A percentile compares a stretch with the other conserved stretches of the same genome.
Evolutionary conservation across 1,140 invertebrate species (phyloP).

Genomic region (Gonatopus flavifemur): DNA sequence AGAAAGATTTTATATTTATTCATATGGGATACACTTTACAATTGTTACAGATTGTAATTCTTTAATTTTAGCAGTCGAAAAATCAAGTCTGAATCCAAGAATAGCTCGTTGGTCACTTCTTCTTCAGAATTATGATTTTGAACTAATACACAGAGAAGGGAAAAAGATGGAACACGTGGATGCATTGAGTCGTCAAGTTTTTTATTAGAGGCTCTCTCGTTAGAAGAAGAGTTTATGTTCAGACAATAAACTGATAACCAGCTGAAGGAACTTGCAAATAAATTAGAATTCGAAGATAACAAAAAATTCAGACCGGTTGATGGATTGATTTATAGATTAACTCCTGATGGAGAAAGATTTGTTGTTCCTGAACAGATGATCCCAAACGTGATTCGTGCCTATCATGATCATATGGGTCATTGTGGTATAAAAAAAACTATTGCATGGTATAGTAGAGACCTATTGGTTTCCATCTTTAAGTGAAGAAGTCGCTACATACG

Average conservation of each 20-base stretch:
- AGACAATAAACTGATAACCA: neutral
- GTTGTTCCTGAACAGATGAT: neutral
- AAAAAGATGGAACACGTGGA: slow-evolving; percentile 24
- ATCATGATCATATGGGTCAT: slow-evolving; percentile 2
- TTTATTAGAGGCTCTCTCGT: neutral
- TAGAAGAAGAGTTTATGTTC: neutral
- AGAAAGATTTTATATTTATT: slow-evolving; percentile 18
- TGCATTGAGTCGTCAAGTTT: slow-evolving; percentile 9
- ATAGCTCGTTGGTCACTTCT: slow-evolving; percentile 25
- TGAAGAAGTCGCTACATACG: slow-evolving; percentile 4
- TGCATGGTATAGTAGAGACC: neutral
- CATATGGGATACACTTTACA: slow-evolving; percentile 18
- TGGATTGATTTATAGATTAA: neutral
- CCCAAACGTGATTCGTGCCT: neutral
- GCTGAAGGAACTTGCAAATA: neutral
- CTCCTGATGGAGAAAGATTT: neutral
- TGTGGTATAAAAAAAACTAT: neutral
- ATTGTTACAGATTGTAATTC: slow-evolving; percentile 17
- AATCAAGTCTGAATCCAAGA: slow-evolving; percentile 5
- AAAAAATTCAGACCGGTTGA: neutral
- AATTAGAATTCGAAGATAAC: neutral
- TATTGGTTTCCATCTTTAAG: slow-evolving; percentile 15
- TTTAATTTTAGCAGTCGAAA: slow-evolving; percentile 8
- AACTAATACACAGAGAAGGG: slow-evolving; percentile 17
- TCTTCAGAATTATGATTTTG: slow-evolving; percentile 20